phyloP scores from a whole-genome alignment of 2,888 invertebrate species.

The Epistrophe eligans region DNA sequence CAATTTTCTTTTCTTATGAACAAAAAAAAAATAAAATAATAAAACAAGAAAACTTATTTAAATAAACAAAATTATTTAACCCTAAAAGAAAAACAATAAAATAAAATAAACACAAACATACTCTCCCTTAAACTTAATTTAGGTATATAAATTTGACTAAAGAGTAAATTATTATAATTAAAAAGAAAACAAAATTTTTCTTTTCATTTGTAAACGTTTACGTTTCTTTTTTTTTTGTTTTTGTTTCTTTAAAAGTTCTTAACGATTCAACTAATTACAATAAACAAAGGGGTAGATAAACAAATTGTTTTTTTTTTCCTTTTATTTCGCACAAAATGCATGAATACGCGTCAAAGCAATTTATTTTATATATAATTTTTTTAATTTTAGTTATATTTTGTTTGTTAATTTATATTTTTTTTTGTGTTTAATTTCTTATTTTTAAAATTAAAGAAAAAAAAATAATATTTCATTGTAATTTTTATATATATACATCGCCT shows the following conservation, averaged over 20 bases:
- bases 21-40: constrained; percentile 48
- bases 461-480: constrained; percentile 48
- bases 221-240: background rate
- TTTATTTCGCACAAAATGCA: constrained; percentile 51
- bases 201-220: constrained; percentile 34
- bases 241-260: constrained; percentile 34
- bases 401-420: constrained; percentile 24
- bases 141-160: constrained; percentile 67
- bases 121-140: constrained; percentile 45
- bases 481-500: constrained; percentile 71
- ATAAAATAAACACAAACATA: constrained; percentile 38
- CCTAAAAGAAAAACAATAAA: constrained; percentile 13
- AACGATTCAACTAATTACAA: constrained; percentile 64
- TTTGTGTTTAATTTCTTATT: background rate
- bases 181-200: constrained; percentile 38
- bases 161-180: constrained; percentile 33
- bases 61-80: constrained; percentile 37
- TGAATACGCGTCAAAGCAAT: constrained; percentile 57
- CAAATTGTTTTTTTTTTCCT: constrained; percentile 3
- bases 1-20: constrained; percentile 30
- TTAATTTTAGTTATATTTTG: constrained; percentile 19
- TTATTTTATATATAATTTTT: constrained; percentile 35
- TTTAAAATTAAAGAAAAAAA: constrained; percentile 65
- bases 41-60: constrained; percentile 29
- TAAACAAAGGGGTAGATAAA: constrained; percentile 47